Evolutionary conservation across 2,888 invertebrate species (phyloP), one percentile per base, ranked within the genome.

Genomic region (Polymixis flavicincta): DNA sequence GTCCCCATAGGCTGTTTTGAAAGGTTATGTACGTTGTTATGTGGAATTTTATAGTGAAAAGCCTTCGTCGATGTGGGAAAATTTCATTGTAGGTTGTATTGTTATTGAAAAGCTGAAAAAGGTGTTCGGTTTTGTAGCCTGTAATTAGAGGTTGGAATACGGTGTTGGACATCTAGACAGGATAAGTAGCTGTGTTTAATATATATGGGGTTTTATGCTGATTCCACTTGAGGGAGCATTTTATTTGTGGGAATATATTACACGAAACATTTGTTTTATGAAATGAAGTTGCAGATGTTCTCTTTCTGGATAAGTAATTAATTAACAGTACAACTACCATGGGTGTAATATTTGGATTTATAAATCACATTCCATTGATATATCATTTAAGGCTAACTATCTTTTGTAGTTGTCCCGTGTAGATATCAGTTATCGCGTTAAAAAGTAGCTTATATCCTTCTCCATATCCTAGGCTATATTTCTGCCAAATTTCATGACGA

Each of bases 1-100:
- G 57, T 81, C 78, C 73, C 22, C 32, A 28, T 17, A 17, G 63
- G 63, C 66, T 80, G 83, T 65, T 80, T 87, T 84, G 80, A 87
- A 87, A 85, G 78, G 74, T 77, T 85, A 77, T 80, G 76, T 76
- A 11, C 50, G 69, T 88, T 90, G 92, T 93, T 89, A 84, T 87
- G 78, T 72, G 85, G 88, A 71, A 65, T 69, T 68, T 74, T 64
- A 71, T 37, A n/a, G 55, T 57, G 61, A 63, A 61, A 61, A 65
- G 1, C n/a, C 7, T 2, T 4, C 37, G 37, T 22, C 28, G 32
- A 67, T 48, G 66, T 84, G 76, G 59, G 85, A 84, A 84, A 42
- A 25, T 72, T 68, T 69, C 13, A 25, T 25, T 28, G 55, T 28
- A 17, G 17, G 25, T 25, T 57, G 13, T 60, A 63, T 55, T 61